Conservation (phyloP, 2,888 invertebrate species). For the Tetranychus piercei region DNA sequence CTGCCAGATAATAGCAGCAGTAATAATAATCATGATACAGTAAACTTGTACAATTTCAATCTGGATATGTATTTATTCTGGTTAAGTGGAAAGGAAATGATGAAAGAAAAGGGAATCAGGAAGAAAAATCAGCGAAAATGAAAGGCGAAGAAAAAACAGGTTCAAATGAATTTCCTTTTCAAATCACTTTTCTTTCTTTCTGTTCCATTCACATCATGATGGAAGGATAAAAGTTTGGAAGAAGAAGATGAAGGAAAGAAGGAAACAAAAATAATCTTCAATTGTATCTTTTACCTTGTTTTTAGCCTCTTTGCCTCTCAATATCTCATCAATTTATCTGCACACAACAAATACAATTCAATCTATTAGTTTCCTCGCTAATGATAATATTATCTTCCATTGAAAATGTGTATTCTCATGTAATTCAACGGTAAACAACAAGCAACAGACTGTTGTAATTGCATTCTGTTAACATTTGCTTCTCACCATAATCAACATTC, state of each 20-base stretch:
- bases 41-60: not conserved
- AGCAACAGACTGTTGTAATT: too few relatives aligned
- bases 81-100: not conserved
- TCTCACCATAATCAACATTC: too few relatives aligned
- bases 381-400: too few relatives aligned
- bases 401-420: too few relatives aligned
- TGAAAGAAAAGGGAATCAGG: not conserved
- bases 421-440: too few relatives aligned
- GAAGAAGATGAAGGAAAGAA: not conserved
- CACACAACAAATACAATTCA: too few relatives aligned
- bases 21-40: not conserved
- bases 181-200: not conserved
- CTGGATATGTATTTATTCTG: not conserved
- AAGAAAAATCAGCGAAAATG: not conserved
- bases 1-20: not conserved
- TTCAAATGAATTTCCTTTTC: not conserved
- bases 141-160: not conserved
- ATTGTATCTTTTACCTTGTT: not conserved
- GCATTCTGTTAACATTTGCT: too few relatives aligned
- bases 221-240: not conserved
- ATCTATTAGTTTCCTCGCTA: too few relatives aligned
- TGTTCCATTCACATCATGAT: not conserved
- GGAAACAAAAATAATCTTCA: not conserved
- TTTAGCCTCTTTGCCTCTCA: too few relatives aligned
- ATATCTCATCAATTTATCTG: too few relatives aligned